Conservation (phyloP, 2,797 vertebrate species). For the Aphelocoma californica region DNA sequence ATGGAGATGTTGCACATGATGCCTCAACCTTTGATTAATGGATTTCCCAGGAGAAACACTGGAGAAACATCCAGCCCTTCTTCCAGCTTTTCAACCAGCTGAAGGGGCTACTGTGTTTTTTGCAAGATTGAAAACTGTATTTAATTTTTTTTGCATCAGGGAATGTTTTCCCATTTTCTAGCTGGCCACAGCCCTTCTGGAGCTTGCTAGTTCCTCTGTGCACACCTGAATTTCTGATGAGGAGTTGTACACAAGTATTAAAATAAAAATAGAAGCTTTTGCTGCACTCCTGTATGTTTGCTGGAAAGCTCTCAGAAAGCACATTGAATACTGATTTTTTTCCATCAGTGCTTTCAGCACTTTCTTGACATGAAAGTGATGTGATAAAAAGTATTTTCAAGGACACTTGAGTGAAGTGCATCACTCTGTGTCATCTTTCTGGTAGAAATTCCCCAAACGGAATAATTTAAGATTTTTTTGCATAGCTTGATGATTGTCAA, state of each 20-base stretch:
- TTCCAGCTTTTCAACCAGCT: background rate
- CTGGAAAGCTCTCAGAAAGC: constrained; percentile 7
- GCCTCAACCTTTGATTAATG: background rate
- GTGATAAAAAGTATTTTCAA: constrained; percentile 21
- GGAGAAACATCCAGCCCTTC: background rate
- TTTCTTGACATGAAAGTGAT: constrained; percentile 36
- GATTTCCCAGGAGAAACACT: background rate
- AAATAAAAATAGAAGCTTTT: background rate
- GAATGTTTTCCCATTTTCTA: background rate
- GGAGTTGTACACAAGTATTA: background rate
- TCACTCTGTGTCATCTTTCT: constrained; percentile 40
- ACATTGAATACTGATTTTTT: background rate
- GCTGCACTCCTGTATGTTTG: background rate
- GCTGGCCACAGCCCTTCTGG: background rate
- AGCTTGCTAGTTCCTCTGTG: background rate
- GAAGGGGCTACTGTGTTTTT: background rate
- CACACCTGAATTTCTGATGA: background rate
- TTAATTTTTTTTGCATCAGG: background rate
- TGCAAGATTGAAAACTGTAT: background rate
- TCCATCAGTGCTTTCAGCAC: constrained; percentile 17
- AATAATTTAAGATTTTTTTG: constrained; percentile 12
- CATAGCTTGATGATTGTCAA: background rate
- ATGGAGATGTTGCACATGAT: background rate
- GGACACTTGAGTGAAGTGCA: constrained; percentile 32
- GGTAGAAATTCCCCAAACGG: background rate